Evolutionary conservation across 2,888 invertebrate species (phyloP), one percentile per base, ranked within the genome.

Genomic region (Pocota personata): DNA sequence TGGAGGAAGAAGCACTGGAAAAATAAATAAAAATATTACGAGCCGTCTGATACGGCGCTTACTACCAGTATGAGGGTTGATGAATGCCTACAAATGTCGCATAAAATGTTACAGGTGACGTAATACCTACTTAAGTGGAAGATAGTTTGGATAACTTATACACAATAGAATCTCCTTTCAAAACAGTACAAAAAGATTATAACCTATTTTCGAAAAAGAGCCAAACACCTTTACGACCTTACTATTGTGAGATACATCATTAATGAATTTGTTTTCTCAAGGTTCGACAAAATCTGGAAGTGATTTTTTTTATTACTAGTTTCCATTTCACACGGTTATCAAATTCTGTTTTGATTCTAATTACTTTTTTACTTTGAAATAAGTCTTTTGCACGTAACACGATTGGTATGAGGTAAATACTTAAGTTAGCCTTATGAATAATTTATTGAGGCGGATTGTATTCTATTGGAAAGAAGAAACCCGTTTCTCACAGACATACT

Each of bases 321-420:
- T 30, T 16, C 14, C 35, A 16, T 52, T 37, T 14, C 7, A 37
- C 19, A 14, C 30, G 27, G 40, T 40, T 69, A 69, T 69, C 55
- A 40, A 27, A 69, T 69, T 69, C 24, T 69, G 69, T 69, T 69
- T 69, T 69, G 69, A 69, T 69, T 69, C 69, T 32, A 10, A 16
- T 14, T 3, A 46, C 24, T 60, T 60, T 21, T 60, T 60, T 37
- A 60, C n/a, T 27, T 14, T 30, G 14, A 30, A 19, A 27, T 24
- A 3, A n/a, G 7, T n/a, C 32, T 48, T 48, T 32, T 21, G 64
- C 64, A 64, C 64, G 48, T 32, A 7, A 4, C 14, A 10, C 32
- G 30, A 14, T 30, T 5, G 35, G 1, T 8, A 8, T 21, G 21
- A 48, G 21, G 12, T 21, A 48, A 10, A 30, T 55, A 40, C 7